Conservation (phyloP, 2,888 invertebrate species). For the Coelopa pilipes region DNA sequence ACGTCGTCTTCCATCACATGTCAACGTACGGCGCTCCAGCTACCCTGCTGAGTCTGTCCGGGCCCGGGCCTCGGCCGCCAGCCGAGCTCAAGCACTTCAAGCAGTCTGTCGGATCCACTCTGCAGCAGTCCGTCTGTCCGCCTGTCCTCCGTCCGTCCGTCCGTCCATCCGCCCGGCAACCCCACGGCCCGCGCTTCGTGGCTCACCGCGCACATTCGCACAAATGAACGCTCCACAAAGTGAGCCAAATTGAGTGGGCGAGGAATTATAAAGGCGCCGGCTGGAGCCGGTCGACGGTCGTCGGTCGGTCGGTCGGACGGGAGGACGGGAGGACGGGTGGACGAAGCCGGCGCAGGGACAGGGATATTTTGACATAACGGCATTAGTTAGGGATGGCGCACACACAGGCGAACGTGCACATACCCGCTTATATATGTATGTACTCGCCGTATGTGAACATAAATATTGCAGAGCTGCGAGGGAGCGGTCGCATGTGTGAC, state of each 20-base stretch:
- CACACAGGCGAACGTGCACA: background rate
- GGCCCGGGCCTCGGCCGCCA: slow-evolving; percentile 52
- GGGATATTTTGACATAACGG: slow-evolving; percentile 15
- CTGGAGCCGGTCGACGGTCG: slow-evolving; percentile 33
- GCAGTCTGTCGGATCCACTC: slow-evolving; percentile 58
- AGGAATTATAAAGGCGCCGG: slow-evolving; percentile 61
- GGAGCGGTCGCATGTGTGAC: slow-evolving; percentile 8
- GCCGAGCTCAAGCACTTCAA: slow-evolving; percentile 32
- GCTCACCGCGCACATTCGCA: slow-evolving; percentile 49
- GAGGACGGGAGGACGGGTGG: background rate
- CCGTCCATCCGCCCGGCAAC: background rate
- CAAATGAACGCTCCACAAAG: slow-evolving; percentile 45
- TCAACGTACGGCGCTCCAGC: slow-evolving; percentile 41
- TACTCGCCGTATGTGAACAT: background rate
- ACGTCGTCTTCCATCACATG: slow-evolving; percentile 56
- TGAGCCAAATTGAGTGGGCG: slow-evolving; percentile 63
- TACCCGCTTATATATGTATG: background rate
- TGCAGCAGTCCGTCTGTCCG: slow-evolving; percentile 44
- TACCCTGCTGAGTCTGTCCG: slow-evolving; percentile 58
- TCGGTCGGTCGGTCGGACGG: background rate
- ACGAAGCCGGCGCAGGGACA: background rate
- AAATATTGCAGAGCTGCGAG: background rate
- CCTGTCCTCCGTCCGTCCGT: background rate
- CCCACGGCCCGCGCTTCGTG: slow-evolving; percentile 46
- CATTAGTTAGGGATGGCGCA: background rate